Conservation (phyloP, 2,113 vertebrate species). For the Sylvilagus bachmani region DNA sequence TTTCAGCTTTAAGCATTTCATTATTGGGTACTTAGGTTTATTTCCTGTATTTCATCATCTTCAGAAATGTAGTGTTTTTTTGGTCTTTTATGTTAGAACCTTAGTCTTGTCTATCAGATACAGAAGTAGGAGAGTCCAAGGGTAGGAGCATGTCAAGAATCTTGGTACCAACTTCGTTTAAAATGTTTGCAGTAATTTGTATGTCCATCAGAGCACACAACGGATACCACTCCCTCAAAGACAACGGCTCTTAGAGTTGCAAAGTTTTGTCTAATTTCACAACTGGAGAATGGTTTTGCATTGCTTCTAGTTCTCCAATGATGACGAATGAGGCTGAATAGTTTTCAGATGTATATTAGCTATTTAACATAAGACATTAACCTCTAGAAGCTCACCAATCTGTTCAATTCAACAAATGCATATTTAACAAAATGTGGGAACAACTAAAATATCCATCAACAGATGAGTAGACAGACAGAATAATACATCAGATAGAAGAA, state of each 20-base stretch:
- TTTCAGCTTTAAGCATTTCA: not conserved
- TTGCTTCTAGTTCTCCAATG: not conserved
- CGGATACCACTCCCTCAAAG: not conserved
- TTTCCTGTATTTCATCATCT: not conserved
- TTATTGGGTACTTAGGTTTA: constrained; percentile 1
- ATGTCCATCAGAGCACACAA: not conserved
- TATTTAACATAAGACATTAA: not conserved
- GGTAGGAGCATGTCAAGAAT: not conserved
- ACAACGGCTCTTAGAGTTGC: not conserved
- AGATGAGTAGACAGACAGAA: not conserved
- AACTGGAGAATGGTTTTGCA: not conserved
- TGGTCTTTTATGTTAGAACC: not conserved
- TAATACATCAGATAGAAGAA: not conserved
- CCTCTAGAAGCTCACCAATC: not conserved
- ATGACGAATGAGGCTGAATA: not conserved
- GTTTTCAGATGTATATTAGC: not conserved
- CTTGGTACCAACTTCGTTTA: not conserved
- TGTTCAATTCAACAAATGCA: not conserved
- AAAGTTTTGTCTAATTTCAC: not conserved
- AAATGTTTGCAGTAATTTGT: not conserved
- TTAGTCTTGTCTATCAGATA: not conserved
- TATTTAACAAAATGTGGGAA: not conserved
- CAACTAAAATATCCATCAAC: not conserved
- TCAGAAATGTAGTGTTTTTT: not conserved
- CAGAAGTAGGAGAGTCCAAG: not conserved